These are phyloP conservation scores for Myotis davidii DNA, from an alignment of 2,113 vertebrate genomes.

Conservation along the genomic window DNA sequence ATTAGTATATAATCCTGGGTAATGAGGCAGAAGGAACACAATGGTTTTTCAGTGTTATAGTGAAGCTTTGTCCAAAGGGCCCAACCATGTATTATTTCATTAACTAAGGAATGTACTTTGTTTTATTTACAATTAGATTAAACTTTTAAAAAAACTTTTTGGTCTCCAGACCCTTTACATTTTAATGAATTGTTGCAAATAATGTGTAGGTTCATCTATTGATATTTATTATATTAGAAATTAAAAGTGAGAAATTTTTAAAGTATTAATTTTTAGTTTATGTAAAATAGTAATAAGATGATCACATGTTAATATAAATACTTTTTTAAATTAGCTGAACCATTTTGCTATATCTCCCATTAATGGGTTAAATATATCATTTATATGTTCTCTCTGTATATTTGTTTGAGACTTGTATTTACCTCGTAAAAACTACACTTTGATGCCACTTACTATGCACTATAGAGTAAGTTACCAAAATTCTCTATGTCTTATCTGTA, in stretches of 20 bases:
- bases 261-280: background rate
- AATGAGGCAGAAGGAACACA: background rate
- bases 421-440: background rate
- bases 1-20: background rate
- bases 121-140: background rate
- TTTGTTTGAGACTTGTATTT: background rate
- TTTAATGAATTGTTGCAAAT: conserved; percentile 27
- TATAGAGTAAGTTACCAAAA: background rate
- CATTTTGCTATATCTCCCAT: background rate
- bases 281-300: background rate
- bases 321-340: background rate
- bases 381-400: background rate
- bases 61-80: background rate
- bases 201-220: background rate
- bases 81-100: background rate
- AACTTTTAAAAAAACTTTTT: background rate
- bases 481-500: background rate
- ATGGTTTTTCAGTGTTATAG: background rate
- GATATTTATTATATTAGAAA: background rate
- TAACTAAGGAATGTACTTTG: background rate
- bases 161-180: background rate
- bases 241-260: background rate
- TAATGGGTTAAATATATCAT: background rate
- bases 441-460: background rate
- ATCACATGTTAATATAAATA: background rate